Evolutionary conservation across 2,113 vertebrate genomes (phyloP).

Genomic region (Zonotrichia leucophrys): DNA sequence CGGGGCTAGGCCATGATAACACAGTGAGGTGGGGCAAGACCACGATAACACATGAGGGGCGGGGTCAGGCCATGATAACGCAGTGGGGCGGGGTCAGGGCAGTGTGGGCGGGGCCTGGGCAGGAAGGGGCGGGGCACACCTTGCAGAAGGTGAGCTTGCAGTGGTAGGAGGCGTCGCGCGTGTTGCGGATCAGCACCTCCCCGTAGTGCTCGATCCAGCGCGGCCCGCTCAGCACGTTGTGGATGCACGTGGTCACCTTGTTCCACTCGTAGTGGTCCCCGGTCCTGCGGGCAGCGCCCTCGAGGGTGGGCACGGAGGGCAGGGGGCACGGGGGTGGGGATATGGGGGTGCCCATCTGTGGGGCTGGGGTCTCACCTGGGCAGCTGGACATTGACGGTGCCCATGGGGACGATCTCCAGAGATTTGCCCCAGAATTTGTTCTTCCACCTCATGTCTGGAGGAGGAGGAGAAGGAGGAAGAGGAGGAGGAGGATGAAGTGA

Average conservation of each 20-base stretch:
- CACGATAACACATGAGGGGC: too few species aligned
- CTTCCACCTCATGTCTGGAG: conserved; percentile 91
- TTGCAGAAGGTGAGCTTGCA: conserved; percentile 93
- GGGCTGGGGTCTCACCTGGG: conserved; percentile 74
- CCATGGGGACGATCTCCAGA: conserved; percentile 86
- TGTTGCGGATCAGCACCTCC: conserved; percentile 87
- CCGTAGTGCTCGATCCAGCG: conserved; percentile 93
- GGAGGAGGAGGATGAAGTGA: not conserved
- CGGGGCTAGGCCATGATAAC: too few species aligned
- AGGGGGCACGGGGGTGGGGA: too few species aligned
- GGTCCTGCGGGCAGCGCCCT: conserved; percentile 65
- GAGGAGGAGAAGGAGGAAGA: not conserved
- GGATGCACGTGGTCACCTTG: conserved; percentile 91
- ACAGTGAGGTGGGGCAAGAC: too few species aligned
- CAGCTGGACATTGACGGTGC: conserved; percentile 83
- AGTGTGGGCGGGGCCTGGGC: too few species aligned
- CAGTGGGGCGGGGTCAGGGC: too few species aligned
- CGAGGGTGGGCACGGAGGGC: not conserved
- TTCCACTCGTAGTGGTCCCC: conserved; percentile 94
- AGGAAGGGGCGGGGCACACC: not conserved
- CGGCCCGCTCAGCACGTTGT: conserved; percentile 90
- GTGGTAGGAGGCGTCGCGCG: conserved; percentile 79
- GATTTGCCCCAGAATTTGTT: conserved; percentile 97
- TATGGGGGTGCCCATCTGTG: too few species aligned
- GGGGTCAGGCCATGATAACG: too few species aligned